A percentile compares a stretch with the other conserved stretches of the same genome.
phyloP scores from a whole-genome alignment of 2,888 invertebrate species.

The Tetragnatha montana region DNA sequence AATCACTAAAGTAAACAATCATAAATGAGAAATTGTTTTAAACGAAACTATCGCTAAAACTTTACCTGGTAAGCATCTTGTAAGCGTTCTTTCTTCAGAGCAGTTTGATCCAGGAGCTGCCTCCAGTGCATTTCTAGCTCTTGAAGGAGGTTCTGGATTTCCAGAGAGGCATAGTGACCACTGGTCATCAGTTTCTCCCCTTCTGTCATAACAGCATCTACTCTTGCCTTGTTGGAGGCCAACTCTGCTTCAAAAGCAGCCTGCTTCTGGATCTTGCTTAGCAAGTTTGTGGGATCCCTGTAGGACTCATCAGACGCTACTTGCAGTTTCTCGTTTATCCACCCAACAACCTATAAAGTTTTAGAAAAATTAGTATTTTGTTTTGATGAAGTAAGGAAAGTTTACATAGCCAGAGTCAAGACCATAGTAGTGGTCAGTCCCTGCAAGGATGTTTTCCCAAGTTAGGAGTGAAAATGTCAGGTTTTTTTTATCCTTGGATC shows the following conservation, averaged over 20 bases:
- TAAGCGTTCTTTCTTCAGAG: slow-evolving; percentile 88
- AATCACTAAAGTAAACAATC: not conserved
- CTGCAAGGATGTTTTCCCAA: too few relatives aligned
- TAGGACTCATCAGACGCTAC: slow-evolving; percentile 95
- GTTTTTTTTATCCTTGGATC: too few relatives aligned
- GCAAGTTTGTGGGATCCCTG: slow-evolving; percentile 96
- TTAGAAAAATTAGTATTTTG: not conserved
- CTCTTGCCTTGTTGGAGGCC: slow-evolving; percentile 89
- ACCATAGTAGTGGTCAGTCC: too few relatives aligned
- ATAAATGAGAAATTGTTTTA: not conserved
- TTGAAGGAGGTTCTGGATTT: slow-evolving; percentile 88
- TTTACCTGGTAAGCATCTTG: slow-evolving; percentile 87
- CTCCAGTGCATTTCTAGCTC: slow-evolving; percentile 92
- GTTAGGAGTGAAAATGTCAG: too few relatives aligned
- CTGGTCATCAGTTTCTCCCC: slow-evolving; percentile 84
- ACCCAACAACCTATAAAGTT: slow-evolving; percentile 82
- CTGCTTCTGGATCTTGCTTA: slow-evolving; percentile 96
- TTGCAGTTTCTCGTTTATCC: slow-evolving; percentile 95
- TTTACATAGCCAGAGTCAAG: not conserved
- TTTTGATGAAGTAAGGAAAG: not conserved
- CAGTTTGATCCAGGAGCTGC: slow-evolving; percentile 87
- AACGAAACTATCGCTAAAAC: not conserved
- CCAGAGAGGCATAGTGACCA: slow-evolving; percentile 91
- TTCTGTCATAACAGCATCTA: slow-evolving; percentile 87
- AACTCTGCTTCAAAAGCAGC: slow-evolving; percentile 96